A percentile compares a stretch with the other conserved stretches of the same genome.
These are phyloP conservation scores for Drosophila baimaii DNA, from an alignment of 1,140 invertebrate genomes.

Conservation along the genomic window DNA sequence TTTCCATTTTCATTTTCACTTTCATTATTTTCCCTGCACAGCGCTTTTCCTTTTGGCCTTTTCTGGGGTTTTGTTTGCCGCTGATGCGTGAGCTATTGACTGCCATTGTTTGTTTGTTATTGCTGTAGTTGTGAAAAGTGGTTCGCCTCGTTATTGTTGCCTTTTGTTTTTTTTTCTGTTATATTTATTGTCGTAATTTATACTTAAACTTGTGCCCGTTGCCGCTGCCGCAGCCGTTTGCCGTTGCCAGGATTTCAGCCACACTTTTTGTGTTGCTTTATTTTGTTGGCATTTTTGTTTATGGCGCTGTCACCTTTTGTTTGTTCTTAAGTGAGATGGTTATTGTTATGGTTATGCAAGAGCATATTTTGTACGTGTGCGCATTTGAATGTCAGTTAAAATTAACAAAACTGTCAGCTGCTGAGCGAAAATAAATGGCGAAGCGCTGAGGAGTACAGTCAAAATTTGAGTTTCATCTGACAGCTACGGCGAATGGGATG, in stretches of 20 bases:
- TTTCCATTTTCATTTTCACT: constrained; percentile 41
- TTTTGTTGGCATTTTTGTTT: constrained; percentile 40
- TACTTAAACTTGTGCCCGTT: constrained; percentile 61
- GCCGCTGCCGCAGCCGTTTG: too few species aligned
- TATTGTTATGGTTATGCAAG: constrained; percentile 45
- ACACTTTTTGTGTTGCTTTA: constrained; percentile 28
- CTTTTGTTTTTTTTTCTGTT: constrained; percentile 38
- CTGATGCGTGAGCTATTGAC: constrained; percentile 67
- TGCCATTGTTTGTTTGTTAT: constrained; percentile 48
- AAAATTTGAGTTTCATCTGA: constrained; percentile 13
- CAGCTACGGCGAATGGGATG: neutral
- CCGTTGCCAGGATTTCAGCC: constrained; percentile 23
- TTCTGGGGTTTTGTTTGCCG: constrained; percentile 33
- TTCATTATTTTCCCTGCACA: constrained; percentile 45
- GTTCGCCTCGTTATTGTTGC: constrained; percentile 31
- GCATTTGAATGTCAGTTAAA: constrained; percentile 52
- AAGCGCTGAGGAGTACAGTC: constrained; percentile 3
- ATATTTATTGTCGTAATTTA: constrained; percentile 79
- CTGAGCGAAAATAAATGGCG: constrained; percentile 4
- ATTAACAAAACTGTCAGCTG: constrained; percentile 54
- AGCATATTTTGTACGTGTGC: constrained; percentile 16
- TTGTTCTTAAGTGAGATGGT: constrained; percentile 33
- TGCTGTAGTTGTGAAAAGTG: constrained; percentile 52
- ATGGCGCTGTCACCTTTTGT: constrained; percentile 44
- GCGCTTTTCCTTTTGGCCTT: constrained; percentile 57